A percentile compares a stretch with the other conserved stretches of the same genome.
Evolutionary conservation across 1,140 invertebrate genomes (phyloP).

Genomic region (Calliopsis andreniformis): DNA sequence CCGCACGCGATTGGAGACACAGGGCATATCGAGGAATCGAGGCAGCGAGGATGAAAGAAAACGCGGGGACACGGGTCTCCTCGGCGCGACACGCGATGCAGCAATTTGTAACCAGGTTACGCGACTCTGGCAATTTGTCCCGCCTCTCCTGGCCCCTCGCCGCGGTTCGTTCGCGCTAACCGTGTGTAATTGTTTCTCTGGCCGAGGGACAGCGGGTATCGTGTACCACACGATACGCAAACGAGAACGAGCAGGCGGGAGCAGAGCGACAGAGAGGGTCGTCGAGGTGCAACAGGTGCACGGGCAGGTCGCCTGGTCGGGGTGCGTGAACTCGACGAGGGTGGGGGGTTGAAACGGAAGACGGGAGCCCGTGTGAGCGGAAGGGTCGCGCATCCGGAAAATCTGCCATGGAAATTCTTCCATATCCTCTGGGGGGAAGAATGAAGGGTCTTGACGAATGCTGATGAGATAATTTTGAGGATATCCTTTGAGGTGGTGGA

Average conservation of each 20-base stretch:
- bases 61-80: background rate
- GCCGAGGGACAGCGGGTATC: conserved; percentile 39
- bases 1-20: background rate
- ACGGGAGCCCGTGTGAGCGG: conserved; percentile 60
- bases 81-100: conserved; percentile 53
- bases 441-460: background rate
- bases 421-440: conserved; percentile 2
- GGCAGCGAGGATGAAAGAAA: conserved; percentile 32
- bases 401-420: conserved; percentile 47
- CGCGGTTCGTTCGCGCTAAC: conserved; percentile 26
- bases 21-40: conserved; percentile 4
- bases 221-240: conserved; percentile 56
- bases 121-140: conserved; percentile 20
- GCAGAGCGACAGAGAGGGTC: background rate
- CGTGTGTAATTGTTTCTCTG: conserved; percentile 61
- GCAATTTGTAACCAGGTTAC: conserved; percentile 66
- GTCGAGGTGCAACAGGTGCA: conserved; percentile 51
- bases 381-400: conserved; percentile 57
- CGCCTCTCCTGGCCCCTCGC: conserved; percentile 10
- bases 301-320: background rate
- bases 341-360: conserved; percentile 18
- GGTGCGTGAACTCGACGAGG: conserved; percentile 14
- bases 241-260: conserved; percentile 13
- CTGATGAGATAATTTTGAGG: background rate
- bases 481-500: background rate